Conservation (phyloP, 2,888 invertebrate genomes). For the Clanis bilineata region DNA sequence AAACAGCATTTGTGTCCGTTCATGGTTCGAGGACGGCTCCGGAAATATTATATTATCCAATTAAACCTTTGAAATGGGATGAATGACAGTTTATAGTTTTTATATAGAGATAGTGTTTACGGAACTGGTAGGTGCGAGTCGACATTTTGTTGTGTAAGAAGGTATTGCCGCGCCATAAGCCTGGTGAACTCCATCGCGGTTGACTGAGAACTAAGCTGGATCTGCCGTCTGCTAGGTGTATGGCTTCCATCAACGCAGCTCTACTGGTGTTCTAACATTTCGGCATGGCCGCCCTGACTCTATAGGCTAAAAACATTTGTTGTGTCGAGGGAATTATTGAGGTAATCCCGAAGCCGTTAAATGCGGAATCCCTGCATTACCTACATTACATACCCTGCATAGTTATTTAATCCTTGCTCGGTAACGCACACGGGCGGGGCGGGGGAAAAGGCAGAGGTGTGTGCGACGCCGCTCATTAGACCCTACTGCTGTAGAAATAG, state of each 20-base stretch:
- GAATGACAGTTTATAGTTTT: constrained; percentile 8
- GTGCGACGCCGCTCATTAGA: constrained; percentile 46
- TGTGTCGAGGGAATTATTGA: constrained; percentile 73
- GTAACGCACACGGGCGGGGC: constrained; percentile 36
- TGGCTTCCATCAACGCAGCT: constrained; percentile 53
- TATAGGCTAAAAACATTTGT: constrained; percentile 74
- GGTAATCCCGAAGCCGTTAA: constrained; percentile 80
- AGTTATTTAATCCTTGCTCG: constrained; percentile 76
- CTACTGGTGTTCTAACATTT: constrained; percentile 7
- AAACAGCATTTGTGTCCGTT: constrained; percentile 48
- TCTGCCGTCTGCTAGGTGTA: constrained; percentile 53
- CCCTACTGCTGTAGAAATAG: constrained; percentile 61
- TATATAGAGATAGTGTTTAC: neutral
- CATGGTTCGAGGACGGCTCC: constrained; percentile 49
- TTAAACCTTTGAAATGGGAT: constrained; percentile 7
- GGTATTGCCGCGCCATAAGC: constrained; percentile 45
- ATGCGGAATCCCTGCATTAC: constrained; percentile 76
- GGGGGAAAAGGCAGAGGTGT: constrained; percentile 33
- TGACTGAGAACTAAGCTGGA: constrained; percentile 55
- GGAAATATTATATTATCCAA: constrained; percentile 33
- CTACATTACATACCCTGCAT: constrained; percentile 74
- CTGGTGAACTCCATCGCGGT: constrained; percentile 57
- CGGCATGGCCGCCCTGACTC: constrained; percentile 29
- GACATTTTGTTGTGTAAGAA: constrained; percentile 55
- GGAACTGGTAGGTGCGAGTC: constrained; percentile 25